Evolutionary conservation across 2,888 invertebrate genomes (phyloP), one percentile per base, ranked within the genome.

Genomic region (Marasmarcha lunaedactyla): DNA sequence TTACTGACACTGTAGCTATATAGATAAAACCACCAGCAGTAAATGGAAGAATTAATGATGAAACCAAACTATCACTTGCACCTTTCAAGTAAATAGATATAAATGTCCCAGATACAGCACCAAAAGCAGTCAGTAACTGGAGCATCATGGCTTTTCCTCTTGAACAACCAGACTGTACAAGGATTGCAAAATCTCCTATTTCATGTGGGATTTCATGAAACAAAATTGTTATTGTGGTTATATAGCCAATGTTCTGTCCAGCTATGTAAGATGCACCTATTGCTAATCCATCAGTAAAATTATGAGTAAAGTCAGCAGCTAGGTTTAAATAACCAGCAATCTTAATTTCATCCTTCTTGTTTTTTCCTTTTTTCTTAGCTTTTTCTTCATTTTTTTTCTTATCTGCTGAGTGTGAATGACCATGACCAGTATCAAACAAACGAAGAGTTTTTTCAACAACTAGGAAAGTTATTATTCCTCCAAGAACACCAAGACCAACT

Each of bases 11-110:
- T 12, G 98, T 95, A 13, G 99, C 99, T 56, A 99, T 98, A 71
- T 99, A 99, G 68, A 99, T 99, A 67, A 99, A 99, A n/a, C 99
- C 97, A 47, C 96, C 98, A 34, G 98, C 98, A 14, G 98, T 98
- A 57, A 99, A 98, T 10, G 99, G 98, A 41, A 99, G 81, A 39
- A 99, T 93, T 89, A 97, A 95, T 4, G 90, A 87, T 7, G 92
- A 90, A 1, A 94, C 91, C 45, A 91, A 71, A 42, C 89, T 89
- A 62, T 85, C 84, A 53, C 84, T 69, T 27, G 85, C 84, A 38
- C 94, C 95, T 61, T 94, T 92, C 4, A 94, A 87, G 44, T 92
- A 76, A 20, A 98, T 86, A 14, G 97, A 96, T 49, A 94, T 77
- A n/a, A 92, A 84, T 33, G 97, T 98, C 48, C 99, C 99, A 44